Conservation (phyloP, 1,140 invertebrate genomes). For the Portunus trituberculatus region DNA sequence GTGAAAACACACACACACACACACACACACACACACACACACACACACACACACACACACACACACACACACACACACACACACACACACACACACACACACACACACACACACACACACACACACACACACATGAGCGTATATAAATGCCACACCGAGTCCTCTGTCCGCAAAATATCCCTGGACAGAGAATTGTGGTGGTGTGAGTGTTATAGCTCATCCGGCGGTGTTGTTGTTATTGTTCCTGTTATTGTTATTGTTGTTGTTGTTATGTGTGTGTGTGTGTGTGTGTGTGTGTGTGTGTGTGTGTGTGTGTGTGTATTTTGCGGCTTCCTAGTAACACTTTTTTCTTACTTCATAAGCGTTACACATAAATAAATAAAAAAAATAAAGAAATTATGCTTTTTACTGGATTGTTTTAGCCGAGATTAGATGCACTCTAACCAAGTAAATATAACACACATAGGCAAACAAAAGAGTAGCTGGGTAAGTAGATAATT, state of each 20-base stretch:
- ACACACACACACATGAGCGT: neutral
- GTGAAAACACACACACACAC: neutral
- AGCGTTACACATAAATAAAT: too few relatives aligned
- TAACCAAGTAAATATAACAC: too few relatives aligned
- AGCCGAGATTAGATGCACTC: too few relatives aligned
- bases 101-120: conserved; percentile 45
- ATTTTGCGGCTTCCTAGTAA: neutral
- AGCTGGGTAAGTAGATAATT: neutral
- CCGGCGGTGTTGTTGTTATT: neutral
- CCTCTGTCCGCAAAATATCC: neutral
- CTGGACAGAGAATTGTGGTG: neutral
- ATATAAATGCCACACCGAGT: neutral
- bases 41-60: conserved; percentile 9
- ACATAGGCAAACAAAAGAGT: neutral
- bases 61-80: conserved; percentile 13
- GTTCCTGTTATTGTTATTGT: neutral
- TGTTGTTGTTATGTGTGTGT: conserved; percentile 30
- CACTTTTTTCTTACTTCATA: too few relatives aligned
- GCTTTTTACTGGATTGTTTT: too few relatives aligned
- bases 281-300: conserved; percentile 43
- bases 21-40: conserved; percentile 3
- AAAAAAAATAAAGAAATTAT: too few relatives aligned
- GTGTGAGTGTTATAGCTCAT: neutral
- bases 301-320: conserved; percentile 41
- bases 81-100: conserved; percentile 40